Base-by-base conservation (phyloP, 64 coral and sea anemone species). In the Porites lutea region DNA sequence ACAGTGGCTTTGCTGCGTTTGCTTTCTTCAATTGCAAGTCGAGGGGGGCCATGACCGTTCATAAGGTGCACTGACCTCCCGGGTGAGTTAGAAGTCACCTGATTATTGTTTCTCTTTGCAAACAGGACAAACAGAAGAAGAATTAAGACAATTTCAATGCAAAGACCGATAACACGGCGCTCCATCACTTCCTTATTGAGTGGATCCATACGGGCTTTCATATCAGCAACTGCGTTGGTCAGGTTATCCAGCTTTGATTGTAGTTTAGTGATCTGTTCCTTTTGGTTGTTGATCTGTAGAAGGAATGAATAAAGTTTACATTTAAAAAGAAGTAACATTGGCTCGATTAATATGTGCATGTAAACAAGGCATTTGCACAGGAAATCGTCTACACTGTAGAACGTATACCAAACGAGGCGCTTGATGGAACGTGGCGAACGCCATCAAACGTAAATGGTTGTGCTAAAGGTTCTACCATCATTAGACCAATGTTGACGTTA, bases 101-200 rank as follows among this genome's bases (percentile, higher is more conserved):
- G 63, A 16, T 46, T 86, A 46, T 87, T 88, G 79, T 92, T 91
- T 52, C 86, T 52, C 11, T 86, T 79, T 14, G 77, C 82, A 59
- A 96, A 78, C 79, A 96, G 73, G 3, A 69, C 49, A 72, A 96
- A 70, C 5, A 96, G 69, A 6, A 96, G 44, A 65, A 93, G 81
- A 67, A 96, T 92, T 7, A 93, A 86, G 37, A 93, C 65, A 14
- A 96, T 72, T 21, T 96, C 94, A 10, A 96, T 91, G 65, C 87
- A 96, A 18, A 96, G 86, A 67, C 94, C 94, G 59, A 96, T 92
- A 4, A 96, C 92, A 61, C 92, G 94, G 46, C 94, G 86, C 71
- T 96, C 94, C 90, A 96, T 92, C 8, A 96, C 94, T 52, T 96
- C 92, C 86, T 93, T 60, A 21, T 93, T 93, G 2, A 93, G 71